Evolutionary conservation across 2,888 invertebrate genomes (phyloP).

Genomic region (Bugulina stolonifera): DNA sequence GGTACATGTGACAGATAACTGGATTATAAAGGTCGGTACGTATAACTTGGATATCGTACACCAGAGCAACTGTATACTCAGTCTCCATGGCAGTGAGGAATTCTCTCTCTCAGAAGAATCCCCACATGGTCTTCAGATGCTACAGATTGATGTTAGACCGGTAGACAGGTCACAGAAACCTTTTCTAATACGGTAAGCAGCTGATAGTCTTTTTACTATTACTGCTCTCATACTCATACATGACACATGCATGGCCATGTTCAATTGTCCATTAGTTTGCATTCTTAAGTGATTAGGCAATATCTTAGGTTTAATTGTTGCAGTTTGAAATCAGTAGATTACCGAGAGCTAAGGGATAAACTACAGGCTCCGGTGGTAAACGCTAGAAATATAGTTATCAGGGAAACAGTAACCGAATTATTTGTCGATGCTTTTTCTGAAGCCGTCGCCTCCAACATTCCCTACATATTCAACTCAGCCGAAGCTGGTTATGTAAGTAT

Average conservation of each 20-base stretch:
- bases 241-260: too few species aligned
- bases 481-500: slow-evolving; percentile 3
- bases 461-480: slow-evolving; percentile 30
- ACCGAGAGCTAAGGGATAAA: slow-evolving; percentile 70
- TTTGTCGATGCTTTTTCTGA: slow-evolving; percentile 78
- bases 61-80: slow-evolving; percentile 70
- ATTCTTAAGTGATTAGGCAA: too few species aligned
- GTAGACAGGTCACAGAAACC: neutral
- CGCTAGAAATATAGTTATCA: slow-evolving; percentile 66
- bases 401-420: slow-evolving; percentile 72
- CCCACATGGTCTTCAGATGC: slow-evolving; percentile 65
- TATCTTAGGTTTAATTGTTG: too few species aligned
- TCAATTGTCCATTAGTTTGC: too few species aligned
- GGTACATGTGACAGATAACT: slow-evolving; percentile 66
- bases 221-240: too few species aligned
- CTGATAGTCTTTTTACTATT: too few species aligned
- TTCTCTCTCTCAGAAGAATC: slow-evolving; percentile 61
- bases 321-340: slow-evolving; percentile 71
- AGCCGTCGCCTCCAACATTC: slow-evolving; percentile 55
- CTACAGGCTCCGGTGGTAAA: slow-evolving; percentile 65
- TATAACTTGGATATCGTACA: slow-evolving; percentile 69
- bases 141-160: slow-evolving; percentile 14
- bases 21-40: slow-evolving; percentile 76
- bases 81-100: slow-evolving; percentile 64
- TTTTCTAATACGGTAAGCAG: slow-evolving; percentile 31